Base-by-base conservation (phyloP, 2,113 vertebrate genomes). In the Lycaon pictus region DNA sequence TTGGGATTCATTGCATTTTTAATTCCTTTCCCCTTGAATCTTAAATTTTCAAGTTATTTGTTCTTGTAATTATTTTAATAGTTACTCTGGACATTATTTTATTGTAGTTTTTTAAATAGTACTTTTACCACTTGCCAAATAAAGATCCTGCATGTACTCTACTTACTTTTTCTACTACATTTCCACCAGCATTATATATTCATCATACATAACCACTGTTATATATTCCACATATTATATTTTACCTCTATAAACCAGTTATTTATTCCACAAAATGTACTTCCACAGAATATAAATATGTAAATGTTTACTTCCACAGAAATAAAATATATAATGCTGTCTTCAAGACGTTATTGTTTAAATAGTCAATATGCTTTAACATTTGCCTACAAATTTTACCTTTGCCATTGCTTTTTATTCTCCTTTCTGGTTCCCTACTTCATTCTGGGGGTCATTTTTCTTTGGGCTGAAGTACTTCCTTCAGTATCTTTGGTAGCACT, bases 111-210 rank as follows among this genome's bases (percentile, higher is more conserved):
- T 29, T 83, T 63, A 58, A 88, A 88, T 51, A 79, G 77, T 72
- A 92, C 48, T 88, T 58, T 65, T 65, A 77, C 60, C 27, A 67
- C 71, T 89, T 94, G 63, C 35, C 79, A 88, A 88, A 63, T 92
- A 86, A 76, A 51, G 51, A 76, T 92, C 60, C 53, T 43, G 43
- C 11, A 93, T 27, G 19, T 37, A 65, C 43, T 63, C 63, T 11
- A 48, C 16, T 48, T 67, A 65, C 37, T 32, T 32, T 74, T 81
- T 60, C 67, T 88, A 55, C 53, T 8, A 37, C 63, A 35, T 27
- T 55, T 35, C 37, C 32, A 20, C 3, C 53, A 29, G 11, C 29
- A 23, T 27, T 37, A 82, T 1, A 17, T 35, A 67, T 82, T 53
- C 53, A 35, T 65, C 51, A 79, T 12, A 63, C 25, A 51, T 27